Evolutionary conservation across 1,140 invertebrate genomes (phyloP).

Genomic region (Drosophila dunni): DNA sequence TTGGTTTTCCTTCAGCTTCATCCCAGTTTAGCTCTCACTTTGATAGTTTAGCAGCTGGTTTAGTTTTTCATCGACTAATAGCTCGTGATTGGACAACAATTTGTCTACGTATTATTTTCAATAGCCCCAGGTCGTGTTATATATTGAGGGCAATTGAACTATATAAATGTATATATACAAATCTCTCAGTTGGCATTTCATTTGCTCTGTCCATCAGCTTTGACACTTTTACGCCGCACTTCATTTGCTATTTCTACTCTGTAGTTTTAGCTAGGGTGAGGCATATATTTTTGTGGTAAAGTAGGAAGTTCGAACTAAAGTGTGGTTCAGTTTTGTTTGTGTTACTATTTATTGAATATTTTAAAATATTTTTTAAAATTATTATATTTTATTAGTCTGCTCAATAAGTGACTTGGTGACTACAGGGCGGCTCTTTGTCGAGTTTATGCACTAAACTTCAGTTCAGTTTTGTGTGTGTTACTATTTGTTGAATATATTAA

Average conservation of each 20-base stretch:
- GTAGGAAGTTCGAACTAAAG: no score
- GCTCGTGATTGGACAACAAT: not conserved
- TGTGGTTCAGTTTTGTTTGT: no score
- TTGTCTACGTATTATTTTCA: conserved; percentile 14
- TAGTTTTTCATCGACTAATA: not conserved
- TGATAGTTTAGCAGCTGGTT: conserved; percentile 4
- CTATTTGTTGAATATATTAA: no score
- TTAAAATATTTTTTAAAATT: no score
- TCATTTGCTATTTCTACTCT: not conserved
- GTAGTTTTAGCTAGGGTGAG: not conserved
- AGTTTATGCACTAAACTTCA: no score
- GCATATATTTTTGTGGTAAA: no score
- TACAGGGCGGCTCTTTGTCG: not conserved
- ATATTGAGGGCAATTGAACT: conserved; percentile 3
- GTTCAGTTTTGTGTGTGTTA: no score
- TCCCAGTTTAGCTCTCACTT: not conserved
- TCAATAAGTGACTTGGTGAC: no score
- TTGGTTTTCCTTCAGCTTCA: not conserved
- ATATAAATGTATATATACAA: conserved; percentile 16
- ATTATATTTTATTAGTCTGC: no score
- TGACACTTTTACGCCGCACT: conserved; percentile 39
- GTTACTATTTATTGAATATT: no score
- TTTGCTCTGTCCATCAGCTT: conserved; percentile 43
- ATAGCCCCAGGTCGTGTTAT: not conserved
- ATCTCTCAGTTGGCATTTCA: conserved; percentile 38